Conservation (phyloP, 2,888 invertebrate species). For the Anthoptus insignis region DNA sequence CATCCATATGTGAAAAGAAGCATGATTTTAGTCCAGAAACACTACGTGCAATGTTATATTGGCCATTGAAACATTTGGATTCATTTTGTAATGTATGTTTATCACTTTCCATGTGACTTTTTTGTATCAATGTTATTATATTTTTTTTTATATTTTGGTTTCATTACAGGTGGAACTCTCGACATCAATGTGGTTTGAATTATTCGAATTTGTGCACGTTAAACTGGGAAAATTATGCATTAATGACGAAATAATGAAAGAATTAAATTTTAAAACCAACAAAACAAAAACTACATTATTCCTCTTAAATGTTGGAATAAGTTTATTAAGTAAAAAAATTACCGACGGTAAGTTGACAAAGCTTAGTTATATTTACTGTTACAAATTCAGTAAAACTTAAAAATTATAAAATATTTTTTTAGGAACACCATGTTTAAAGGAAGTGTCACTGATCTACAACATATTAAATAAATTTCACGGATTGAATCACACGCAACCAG, state of each 20-base stretch:
- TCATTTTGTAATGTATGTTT: conserved; percentile 60
- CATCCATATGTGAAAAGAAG: conserved; percentile 53
- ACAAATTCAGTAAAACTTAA: neutral
- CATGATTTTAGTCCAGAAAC: conserved; percentile 43
- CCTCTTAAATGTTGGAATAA: conserved; percentile 55
- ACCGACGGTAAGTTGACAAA: conserved; percentile 54
- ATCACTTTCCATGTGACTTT: neutral
- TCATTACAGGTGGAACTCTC: conserved; percentile 58
- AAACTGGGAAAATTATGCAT: conserved; percentile 48
- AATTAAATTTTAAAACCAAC: conserved; percentile 33
- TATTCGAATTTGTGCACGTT: conserved; percentile 53
- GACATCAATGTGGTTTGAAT: conserved; percentile 60
- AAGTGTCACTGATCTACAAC: conserved; percentile 48
- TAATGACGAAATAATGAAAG: conserved; percentile 49
- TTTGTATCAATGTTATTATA: conserved; percentile 9
- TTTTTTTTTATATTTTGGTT: no score
- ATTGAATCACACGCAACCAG: conserved; percentile 13
- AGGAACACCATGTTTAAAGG: conserved; percentile 50
- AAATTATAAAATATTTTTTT: conserved; percentile 33
- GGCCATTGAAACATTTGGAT: conserved; percentile 64
- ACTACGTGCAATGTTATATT: conserved; percentile 57
- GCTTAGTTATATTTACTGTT: no score
- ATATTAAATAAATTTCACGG: neutral
- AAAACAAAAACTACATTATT: conserved; percentile 50
- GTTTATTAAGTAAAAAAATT: conserved; percentile 58